A percentile compares a stretch with the other conserved stretches of the same genome.
These are phyloP conservation scores for Chelon auratus DNA, from an alignment of 2,797 vertebrate species.

Conservation along the genomic window DNA sequence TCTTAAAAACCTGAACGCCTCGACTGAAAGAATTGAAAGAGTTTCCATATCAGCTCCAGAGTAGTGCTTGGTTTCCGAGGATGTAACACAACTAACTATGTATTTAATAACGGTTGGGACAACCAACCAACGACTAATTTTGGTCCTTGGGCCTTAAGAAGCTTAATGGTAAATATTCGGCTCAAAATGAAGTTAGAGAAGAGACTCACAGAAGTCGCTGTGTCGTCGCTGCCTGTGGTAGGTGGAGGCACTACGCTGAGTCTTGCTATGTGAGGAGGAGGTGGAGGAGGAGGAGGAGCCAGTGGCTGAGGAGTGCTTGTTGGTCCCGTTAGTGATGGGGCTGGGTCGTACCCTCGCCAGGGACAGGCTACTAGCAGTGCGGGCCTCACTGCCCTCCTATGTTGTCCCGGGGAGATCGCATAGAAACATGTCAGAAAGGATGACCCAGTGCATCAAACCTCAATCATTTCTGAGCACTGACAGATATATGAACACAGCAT, in stretches of 20 bases:
- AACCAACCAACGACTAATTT: too few species aligned
- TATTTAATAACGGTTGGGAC: background rate
- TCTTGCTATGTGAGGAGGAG: constrained; percentile 89
- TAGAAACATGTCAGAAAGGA: background rate
- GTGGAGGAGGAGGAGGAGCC: constrained; percentile 84
- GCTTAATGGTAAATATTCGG: background rate
- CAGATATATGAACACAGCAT: background rate
- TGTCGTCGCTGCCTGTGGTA: constrained; percentile 95
- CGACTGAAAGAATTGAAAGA: background rate
- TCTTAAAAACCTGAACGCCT: too few species aligned
- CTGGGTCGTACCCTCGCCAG: constrained; percentile 91
- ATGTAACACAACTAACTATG: background rate
- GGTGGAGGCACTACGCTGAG: constrained; percentile 89
- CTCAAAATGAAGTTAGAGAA: constrained; percentile 42
- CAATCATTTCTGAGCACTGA: background rate
- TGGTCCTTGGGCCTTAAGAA: background rate
- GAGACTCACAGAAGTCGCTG: constrained; percentile 94
- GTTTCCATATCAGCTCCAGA: background rate
- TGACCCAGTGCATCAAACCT: background rate
- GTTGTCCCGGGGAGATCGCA: constrained; percentile 16
- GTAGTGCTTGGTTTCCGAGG: background rate
- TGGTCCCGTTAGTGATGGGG: constrained; percentile 90
- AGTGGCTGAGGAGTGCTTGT: constrained; percentile 85
- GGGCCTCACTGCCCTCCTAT: constrained; percentile 88
- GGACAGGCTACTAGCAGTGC: constrained; percentile 88